Evolutionary conservation across 2,113 vertebrate species (phyloP), one percentile per base, ranked within the genome.

Genomic region (Coptodon rendalli): DNA sequence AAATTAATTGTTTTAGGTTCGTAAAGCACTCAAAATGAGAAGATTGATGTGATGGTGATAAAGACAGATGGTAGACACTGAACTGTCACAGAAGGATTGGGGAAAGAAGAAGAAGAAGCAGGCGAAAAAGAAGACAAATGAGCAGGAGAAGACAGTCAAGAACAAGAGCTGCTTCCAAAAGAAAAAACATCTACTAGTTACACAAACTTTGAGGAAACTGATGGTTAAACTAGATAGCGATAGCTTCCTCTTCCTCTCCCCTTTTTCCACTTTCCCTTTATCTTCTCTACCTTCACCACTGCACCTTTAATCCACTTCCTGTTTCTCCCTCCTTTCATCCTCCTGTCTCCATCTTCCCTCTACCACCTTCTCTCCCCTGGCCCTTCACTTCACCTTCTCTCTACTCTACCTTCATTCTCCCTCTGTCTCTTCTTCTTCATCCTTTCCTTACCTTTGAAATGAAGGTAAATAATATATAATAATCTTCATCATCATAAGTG

Each of bases 1-100:
- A 36, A 66, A 66, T 36, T 12, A 38, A 38, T 66, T 66, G 6
- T 66, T 66, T n/a, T 12, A 66, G 31, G 6, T 36, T 31, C 6
- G 2, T 36, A 66, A 66, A 66, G 9, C 31, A 12, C 31, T 66
- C 31, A n/a, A 66, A 66, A 36, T 36, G 17, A 66, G 10, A 36
- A n/a, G 31, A 36, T n/a, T 36, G 61, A 36, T 1, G 0, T 36
- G 61, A 36, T 66, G 0, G 31, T 9, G 31, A 66, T 38, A 38
- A 38, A 38, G 61, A 66, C 6, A 66, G 61, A 66, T 66, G 34
- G 34, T 36, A 66, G 34, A 66, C 61, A 38, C 34, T 38, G 61
- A 66, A 11, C 4, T 63, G 31, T 63, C 2, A 36, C 59, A 63
- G 59, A 63, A 36, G 31, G 31, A 63, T 63, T 63, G 31, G 31